phyloP scores from a whole-genome alignment of 2,888 invertebrate species.

The Pimpla rufipes region DNA sequence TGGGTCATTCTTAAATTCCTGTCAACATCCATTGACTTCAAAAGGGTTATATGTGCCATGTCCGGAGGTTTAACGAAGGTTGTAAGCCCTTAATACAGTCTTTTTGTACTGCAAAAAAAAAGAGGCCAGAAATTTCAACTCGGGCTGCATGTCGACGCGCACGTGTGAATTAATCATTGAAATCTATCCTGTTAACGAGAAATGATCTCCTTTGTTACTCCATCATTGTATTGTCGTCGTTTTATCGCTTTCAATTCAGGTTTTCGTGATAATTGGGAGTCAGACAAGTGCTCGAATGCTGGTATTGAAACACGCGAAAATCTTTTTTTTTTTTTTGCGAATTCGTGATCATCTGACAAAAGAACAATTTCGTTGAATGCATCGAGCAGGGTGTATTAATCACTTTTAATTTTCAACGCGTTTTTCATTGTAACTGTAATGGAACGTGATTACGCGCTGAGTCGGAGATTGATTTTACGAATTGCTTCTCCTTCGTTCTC shows the following conservation, averaged over 20 bases:
- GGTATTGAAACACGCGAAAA: background rate
- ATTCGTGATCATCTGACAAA: background rate
- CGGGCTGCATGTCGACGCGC: no score
- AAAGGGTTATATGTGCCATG: no score
- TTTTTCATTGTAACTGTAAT: background rate
- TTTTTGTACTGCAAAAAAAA: no score
- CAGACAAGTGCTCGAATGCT: background rate
- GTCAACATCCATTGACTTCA: no score
- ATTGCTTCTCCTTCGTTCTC: conserved; percentile 42
- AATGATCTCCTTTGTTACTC: background rate
- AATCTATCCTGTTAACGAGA: background rate
- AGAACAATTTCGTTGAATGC: background rate
- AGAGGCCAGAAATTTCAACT: no score
- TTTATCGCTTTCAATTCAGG: background rate
- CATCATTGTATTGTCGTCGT: background rate
- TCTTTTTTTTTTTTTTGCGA: background rate
- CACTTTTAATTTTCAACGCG: background rate
- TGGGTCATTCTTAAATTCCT: no score
- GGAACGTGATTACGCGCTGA: conserved; percentile 10
- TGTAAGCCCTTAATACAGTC: no score
- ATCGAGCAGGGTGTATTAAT: background rate
- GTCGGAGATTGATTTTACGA: conserved; percentile 46
- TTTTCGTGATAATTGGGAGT: background rate
- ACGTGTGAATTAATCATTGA: no score
- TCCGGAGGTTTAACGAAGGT: no score